Conservation (phyloP, 2,797 vertebrate species). For the Pangasius krempfi region DNA sequence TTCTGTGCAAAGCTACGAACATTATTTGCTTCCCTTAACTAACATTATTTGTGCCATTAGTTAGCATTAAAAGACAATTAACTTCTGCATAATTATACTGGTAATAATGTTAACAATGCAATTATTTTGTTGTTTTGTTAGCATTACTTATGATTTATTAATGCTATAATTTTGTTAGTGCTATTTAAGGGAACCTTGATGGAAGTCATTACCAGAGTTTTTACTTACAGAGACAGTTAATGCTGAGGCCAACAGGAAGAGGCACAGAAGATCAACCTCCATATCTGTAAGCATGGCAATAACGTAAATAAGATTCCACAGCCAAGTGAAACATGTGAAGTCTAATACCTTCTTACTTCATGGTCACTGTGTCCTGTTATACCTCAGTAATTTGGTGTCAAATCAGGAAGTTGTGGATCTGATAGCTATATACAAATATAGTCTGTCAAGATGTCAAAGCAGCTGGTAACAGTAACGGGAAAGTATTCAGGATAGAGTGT, state of each 20-base stretch:
- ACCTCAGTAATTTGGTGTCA: neutral
- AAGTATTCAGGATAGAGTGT: neutral
- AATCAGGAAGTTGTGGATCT: neutral
- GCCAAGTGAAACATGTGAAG: neutral
- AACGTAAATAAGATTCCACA: neutral
- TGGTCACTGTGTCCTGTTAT: neutral
- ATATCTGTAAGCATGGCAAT: constrained; percentile 67
- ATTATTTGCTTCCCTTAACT: neutral
- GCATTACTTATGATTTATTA: neutral
- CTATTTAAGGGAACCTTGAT: neutral
- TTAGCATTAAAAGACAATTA: neutral
- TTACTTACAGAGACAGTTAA: constrained; percentile 72
- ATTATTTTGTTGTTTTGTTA: neutral
- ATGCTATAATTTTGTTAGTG: neutral
- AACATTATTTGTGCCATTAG: neutral
- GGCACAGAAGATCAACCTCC: constrained; percentile 66
- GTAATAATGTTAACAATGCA: too few relatives aligned
- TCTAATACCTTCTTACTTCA: neutral
- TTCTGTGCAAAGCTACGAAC: neutral
- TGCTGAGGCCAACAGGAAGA: constrained; percentile 69
- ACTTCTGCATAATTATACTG: neutral
- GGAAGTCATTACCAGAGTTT: neutral
- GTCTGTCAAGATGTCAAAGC: neutral
- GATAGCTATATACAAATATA: neutral
- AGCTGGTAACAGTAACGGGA: neutral